phyloP scores from a whole-genome alignment of 2,888 invertebrate species.

The Dermolepida albohirtum region DNA sequence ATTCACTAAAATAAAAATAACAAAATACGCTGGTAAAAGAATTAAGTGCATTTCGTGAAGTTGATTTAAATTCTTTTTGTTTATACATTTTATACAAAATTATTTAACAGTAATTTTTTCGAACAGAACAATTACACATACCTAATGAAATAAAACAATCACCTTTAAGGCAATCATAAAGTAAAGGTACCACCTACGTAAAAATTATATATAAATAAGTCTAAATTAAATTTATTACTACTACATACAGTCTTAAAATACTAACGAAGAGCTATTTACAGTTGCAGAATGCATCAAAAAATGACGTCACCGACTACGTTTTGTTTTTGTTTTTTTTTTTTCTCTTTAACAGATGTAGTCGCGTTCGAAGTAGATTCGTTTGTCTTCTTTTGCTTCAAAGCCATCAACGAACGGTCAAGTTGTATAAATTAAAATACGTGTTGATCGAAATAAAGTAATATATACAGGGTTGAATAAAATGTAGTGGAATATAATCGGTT shows the following conservation, averaged over 20 bases:
- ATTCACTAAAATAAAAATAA: neutral
- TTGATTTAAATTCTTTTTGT: neutral
- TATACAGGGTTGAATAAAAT: too few species aligned
- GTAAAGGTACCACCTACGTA: slow-evolving; percentile 42
- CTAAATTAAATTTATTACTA: slow-evolving; percentile 47
- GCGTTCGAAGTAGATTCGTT: too few species aligned
- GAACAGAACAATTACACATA: slow-evolving; percentile 5
- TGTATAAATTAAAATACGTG: too few species aligned
- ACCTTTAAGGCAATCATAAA: slow-evolving; percentile 47
- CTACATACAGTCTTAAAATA: slow-evolving; percentile 56
- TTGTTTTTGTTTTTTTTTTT: slow-evolving; percentile 10
- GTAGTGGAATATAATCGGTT: too few species aligned
- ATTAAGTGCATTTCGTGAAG: neutral
- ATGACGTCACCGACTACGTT: neutral
- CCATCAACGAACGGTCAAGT: too few species aligned
- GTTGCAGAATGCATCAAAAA: slow-evolving; percentile 6
- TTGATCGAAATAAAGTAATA: too few species aligned
- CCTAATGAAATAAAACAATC: slow-evolving; percentile 22
- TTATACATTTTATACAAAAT: slow-evolving; percentile 35
- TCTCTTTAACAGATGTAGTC: slow-evolving; percentile 6
- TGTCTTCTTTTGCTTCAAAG: too few species aligned
- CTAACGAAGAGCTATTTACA: slow-evolving; percentile 54
- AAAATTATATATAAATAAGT: slow-evolving; percentile 38
- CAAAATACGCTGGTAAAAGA: slow-evolving; percentile 1
- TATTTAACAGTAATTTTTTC: slow-evolving; percentile 7